phyloP scores from a whole-genome alignment of 2,888 invertebrate species.

The Endomychus coccineus region DNA sequence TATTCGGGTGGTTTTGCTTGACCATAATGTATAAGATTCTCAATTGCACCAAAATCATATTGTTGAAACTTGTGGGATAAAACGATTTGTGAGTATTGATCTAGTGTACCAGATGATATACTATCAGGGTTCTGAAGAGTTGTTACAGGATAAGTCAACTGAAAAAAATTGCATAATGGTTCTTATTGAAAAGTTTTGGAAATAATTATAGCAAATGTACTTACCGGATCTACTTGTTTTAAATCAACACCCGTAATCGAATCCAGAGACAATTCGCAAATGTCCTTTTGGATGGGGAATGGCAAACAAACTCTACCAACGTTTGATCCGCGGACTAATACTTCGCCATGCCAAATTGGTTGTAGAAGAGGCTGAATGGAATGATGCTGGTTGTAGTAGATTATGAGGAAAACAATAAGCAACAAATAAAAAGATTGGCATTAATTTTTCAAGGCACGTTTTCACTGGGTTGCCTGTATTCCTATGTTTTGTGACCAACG shows the following conservation, averaged over 20 bases:
- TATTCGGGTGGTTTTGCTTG: slow-evolving; percentile 10
- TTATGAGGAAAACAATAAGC: background rate
- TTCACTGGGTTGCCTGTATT: too few species aligned
- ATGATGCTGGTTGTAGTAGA: slow-evolving; percentile 1
- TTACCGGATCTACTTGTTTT: slow-evolving; percentile 5
- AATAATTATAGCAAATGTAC: background rate
- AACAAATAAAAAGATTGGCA: too few species aligned
- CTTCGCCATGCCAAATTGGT: slow-evolving; percentile 2
- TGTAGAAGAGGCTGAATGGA: slow-evolving; percentile 4
- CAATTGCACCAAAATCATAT: slow-evolving; percentile 10
- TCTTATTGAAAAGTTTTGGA: background rate
- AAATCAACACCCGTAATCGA: slow-evolving; percentile 6
- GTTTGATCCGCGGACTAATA: background rate
- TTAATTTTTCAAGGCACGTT: too few species aligned
- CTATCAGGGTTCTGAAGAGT: slow-evolving; percentile 9
- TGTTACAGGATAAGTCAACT: slow-evolving; percentile 14
- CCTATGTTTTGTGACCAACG: too few species aligned
- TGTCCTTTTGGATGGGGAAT: slow-evolving; percentile 4
- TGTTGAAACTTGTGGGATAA: slow-evolving; percentile 6
- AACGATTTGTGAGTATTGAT: slow-evolving; percentile 13
- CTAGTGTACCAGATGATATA: slow-evolving; percentile 4
- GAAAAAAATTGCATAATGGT: slow-evolving; percentile 1
- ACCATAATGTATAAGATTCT: slow-evolving; percentile 9
- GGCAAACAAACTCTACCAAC: background rate
- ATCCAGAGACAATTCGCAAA: slow-evolving; percentile 3